Evolutionary conservation across 2,113 vertebrate genomes (phyloP).

Genomic region (Thermophis baileyi): DNA sequence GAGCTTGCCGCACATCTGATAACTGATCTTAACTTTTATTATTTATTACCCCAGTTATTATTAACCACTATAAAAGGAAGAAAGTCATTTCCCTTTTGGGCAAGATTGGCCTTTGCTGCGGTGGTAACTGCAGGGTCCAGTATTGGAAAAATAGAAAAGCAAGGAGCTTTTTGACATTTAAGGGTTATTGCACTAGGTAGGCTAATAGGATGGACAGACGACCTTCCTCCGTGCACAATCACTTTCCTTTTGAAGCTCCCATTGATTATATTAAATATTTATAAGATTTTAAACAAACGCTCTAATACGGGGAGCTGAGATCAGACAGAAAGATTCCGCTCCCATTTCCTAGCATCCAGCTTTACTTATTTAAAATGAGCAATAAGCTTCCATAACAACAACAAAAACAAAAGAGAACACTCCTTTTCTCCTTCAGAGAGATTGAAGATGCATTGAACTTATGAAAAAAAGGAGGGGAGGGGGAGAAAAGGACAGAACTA

Average conservation of each 20-base stretch:
- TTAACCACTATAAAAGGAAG: constrained; percentile 58
- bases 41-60: constrained; percentile 54
- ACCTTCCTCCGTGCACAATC: neutral
- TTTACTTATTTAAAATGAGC: constrained; percentile 25
- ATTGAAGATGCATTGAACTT: neutral
- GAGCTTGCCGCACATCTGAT: constrained; percentile 3
- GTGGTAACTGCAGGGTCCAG: constrained; percentile 44
- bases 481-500: neutral
- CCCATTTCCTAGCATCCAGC: constrained; percentile 7
- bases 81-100: constrained; percentile 59
- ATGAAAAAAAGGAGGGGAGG: neutral
- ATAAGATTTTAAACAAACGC: constrained; percentile 17
- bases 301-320: neutral
- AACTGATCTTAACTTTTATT: constrained; percentile 22
- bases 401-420: neutral
- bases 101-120: constrained; percentile 63
- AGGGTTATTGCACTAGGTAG: constrained; percentile 57
- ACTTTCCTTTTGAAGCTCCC: constrained; percentile 23
- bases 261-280: constrained; percentile 28
- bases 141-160: constrained; percentile 71
- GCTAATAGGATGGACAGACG: neutral
- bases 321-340: neutral
- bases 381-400: neutral
- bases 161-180: constrained; percentile 73
- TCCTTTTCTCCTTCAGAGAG: neutral